phyloP scores from a whole-genome alignment of 2,797 vertebrate genomes.

The Malurus leucopterus region DNA sequence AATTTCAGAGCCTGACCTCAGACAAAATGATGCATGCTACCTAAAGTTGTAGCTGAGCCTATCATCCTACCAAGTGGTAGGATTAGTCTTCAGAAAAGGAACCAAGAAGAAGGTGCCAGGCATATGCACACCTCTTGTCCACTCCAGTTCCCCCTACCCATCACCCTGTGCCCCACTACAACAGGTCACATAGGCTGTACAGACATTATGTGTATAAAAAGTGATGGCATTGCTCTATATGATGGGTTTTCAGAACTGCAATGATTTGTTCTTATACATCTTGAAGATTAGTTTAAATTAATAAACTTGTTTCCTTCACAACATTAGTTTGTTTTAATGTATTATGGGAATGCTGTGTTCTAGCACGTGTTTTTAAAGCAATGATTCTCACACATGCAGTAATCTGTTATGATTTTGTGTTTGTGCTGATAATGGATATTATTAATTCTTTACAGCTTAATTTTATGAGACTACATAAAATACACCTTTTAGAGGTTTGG shows the following conservation, averaged over 20 bases:
- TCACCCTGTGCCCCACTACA: rapidly evolving
- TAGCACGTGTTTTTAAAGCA: rapidly evolving
- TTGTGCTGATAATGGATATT: neutral
- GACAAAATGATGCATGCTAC: neutral
- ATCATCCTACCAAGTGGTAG: neutral
- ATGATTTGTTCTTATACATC: neutral
- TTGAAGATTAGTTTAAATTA: neutral
- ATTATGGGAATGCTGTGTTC: neutral
- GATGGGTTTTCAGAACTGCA: neutral
- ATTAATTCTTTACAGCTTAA: neutral
- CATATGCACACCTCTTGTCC: rapidly evolving
- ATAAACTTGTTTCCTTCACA: neutral
- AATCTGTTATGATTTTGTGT: neutral
- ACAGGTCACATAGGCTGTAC: neutral
- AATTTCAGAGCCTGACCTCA: neutral
- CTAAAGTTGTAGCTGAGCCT: neutral
- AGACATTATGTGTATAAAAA: neutral
- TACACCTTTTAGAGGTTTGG: neutral
- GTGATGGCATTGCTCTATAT: neutral
- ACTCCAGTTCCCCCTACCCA: neutral
- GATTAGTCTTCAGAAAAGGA: neutral
- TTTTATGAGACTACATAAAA: neutral
- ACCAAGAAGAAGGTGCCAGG: neutral
- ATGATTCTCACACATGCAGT: neutral
- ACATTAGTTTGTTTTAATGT: neutral